Evolutionary conservation across 1,140 invertebrate genomes (phyloP).

Genomic region (Pseudomyrmex pallidus): DNA sequence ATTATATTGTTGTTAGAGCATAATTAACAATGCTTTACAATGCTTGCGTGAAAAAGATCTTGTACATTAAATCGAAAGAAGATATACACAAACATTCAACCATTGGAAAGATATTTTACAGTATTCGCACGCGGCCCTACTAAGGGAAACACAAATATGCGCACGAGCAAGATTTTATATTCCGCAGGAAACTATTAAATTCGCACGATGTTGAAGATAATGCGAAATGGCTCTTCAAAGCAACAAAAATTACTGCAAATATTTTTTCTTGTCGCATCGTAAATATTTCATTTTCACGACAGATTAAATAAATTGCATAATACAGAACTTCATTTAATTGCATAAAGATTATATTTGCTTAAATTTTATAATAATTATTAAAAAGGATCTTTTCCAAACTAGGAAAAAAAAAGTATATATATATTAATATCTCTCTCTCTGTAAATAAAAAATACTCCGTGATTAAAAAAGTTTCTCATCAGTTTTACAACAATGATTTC

Average conservation of each 20-base stretch:
- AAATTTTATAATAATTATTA: not conserved
- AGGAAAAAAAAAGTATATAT: not conserved
- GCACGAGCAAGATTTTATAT: not conserved
- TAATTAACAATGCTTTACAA: conserved; percentile 31
- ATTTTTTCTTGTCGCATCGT: not conserved
- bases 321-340: not conserved
- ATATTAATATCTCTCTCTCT: no score
- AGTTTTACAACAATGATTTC: no score
- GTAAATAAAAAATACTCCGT: no score
- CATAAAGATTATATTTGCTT: not conserved
- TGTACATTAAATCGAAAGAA: conserved; percentile 31
- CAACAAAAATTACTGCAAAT: not conserved
- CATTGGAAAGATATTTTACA: conserved; percentile 18
- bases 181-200: conserved; percentile 11
- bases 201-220: conserved; percentile 46
- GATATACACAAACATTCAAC: conserved; percentile 56
- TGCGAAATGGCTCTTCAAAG: conserved; percentile 1
- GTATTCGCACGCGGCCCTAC: conserved; percentile 28
- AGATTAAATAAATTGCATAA: not conserved
- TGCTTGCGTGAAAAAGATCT: conserved; percentile 39
- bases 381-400: not conserved
- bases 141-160: not conserved
- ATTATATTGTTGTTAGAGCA: conserved; percentile 50
- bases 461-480: no score
- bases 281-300: conserved; percentile 4